These are phyloP conservation scores for Phylloscopus trochilus DNA, from an alignment of 2,113 vertebrate species.

Conservation along the genomic window DNA sequence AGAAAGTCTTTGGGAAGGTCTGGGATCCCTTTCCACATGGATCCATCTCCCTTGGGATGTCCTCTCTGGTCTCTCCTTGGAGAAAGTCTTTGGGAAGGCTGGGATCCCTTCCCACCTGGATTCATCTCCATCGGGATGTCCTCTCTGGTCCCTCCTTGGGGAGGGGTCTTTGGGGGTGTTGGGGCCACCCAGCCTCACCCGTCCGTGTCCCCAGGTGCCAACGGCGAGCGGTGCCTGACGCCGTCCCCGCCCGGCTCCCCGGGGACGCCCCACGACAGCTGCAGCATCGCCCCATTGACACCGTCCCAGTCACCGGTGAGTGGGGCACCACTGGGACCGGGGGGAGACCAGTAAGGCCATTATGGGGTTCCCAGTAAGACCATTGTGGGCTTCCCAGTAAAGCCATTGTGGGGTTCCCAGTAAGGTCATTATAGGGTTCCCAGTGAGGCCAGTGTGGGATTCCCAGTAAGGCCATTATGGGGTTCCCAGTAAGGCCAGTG, in stretches of 20 bases:
- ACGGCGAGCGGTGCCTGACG: slow-evolving; percentile 63
- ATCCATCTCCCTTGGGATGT: neutral
- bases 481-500: neutral
- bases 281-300: slow-evolving; percentile 87
- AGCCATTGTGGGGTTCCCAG: fast-evolving
- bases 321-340: too few relatives aligned
- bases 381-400: neutral
- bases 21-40: neutral
- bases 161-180: neutral
- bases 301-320: slow-evolving; percentile 89
- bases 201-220: slow-evolving; percentile 64
- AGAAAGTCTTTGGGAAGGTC: neutral
- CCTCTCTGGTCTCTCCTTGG: neutral
- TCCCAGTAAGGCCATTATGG: too few relatives aligned
- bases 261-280: slow-evolving; percentile 75
- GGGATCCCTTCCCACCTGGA: too few relatives aligned
- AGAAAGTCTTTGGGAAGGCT: neutral
- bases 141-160: too few relatives aligned
- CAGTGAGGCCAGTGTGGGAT: neutral
- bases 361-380: neutral
- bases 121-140: neutral
- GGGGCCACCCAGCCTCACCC: too few relatives aligned
- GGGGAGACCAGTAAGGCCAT: neutral
- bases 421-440: neutral
- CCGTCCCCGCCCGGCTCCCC: slow-evolving; percentile 80